A percentile compares a stretch with the other conserved stretches of the same genome.
Evolutionary conservation across 2,888 invertebrate genomes (phyloP).

Genomic region (Nemurella pictetii): DNA sequence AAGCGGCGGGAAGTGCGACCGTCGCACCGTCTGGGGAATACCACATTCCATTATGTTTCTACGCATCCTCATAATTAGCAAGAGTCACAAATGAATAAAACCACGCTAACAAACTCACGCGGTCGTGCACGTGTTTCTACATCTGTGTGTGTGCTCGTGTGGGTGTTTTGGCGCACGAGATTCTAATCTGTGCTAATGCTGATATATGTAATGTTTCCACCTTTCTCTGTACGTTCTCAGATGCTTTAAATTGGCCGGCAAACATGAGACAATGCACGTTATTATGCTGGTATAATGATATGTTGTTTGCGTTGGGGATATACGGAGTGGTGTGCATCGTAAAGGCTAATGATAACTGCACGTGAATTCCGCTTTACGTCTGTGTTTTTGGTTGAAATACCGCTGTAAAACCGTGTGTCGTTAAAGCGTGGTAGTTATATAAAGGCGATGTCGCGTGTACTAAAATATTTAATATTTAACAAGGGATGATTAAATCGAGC

Average conservation of each 20-base stretch:
- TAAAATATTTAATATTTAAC: background rate
- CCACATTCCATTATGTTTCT: background rate
- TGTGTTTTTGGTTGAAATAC: background rate
- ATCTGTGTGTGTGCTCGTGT: background rate
- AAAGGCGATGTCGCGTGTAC: background rate
- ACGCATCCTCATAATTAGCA: background rate
- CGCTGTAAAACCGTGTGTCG: background rate
- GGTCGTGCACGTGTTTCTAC: too few relatives aligned
- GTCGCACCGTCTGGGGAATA: background rate
- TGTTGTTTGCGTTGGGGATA: background rate
- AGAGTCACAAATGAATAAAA: background rate
- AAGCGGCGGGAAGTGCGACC: background rate
- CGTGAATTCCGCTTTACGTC: background rate
- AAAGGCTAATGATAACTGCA: background rate
- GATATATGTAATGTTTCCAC: background rate
- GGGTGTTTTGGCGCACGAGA: background rate
- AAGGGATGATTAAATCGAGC: background rate
- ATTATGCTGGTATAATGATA: background rate
- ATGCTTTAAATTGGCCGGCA: background rate
- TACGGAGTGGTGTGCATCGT: background rate
- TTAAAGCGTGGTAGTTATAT: background rate
- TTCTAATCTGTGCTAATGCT: background rate
- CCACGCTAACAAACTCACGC: background rate
- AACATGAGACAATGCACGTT: background rate
- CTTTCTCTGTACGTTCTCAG: background rate